These are phyloP conservation scores for Oriolus oriolus DNA, from an alignment of 2,113 vertebrate genomes.

Conservation along the genomic window DNA sequence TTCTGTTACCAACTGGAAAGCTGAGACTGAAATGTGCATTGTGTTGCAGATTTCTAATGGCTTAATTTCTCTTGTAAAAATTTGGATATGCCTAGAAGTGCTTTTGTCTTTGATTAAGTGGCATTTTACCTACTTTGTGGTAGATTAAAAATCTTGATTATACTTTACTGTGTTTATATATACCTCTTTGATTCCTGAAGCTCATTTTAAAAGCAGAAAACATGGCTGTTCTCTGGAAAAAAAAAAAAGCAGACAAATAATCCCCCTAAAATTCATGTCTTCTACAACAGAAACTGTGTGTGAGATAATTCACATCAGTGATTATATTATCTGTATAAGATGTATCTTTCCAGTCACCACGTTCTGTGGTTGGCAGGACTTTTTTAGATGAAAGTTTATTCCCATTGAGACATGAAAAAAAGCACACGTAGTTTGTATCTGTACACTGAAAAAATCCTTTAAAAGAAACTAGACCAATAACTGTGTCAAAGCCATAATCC, in stretches of 20 bases:
- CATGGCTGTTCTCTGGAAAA: neutral
- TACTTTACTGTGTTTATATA: neutral
- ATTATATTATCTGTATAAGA: neutral
- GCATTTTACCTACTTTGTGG: neutral
- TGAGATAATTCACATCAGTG: neutral
- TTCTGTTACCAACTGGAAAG: neutral
- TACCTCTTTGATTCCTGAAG: neutral
- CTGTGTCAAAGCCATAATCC: neutral
- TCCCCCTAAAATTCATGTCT: neutral
- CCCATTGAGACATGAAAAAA: neutral
- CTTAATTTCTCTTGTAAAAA: neutral
- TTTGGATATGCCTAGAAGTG: neutral
- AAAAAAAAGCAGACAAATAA: no score
- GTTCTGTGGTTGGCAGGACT: neutral
- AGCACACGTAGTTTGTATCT: fast-evolving
- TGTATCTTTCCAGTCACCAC: neutral
- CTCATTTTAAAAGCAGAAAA: neutral
- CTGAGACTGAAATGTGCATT: neutral
- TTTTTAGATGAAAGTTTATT: neutral
- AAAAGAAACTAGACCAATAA: neutral
- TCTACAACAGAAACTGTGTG: neutral
- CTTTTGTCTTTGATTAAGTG: neutral
- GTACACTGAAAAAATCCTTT: neutral
- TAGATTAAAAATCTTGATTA: neutral
- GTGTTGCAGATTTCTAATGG: neutral